phyloP scores from a whole-genome alignment of 2,888 invertebrate species.

The Stegophylla sp. region DNA sequence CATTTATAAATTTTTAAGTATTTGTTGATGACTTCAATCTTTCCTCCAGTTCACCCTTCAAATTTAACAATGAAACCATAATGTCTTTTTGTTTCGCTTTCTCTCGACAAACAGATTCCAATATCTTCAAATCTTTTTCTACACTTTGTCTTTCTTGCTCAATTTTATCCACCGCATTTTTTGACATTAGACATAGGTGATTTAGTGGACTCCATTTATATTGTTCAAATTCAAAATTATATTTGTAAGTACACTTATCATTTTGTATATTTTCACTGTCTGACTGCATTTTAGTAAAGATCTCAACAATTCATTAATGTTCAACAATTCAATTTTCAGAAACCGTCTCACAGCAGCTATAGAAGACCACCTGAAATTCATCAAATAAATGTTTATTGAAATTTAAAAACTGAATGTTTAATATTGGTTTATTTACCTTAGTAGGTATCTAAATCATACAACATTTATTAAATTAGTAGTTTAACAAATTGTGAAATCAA shows the following conservation, averaged over 20 bases:
- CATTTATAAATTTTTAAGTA: too few species aligned
- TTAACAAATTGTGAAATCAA: too few species aligned
- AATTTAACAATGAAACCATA: not conserved
- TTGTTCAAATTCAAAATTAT: slow-evolving; percentile 39
- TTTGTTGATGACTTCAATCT: not conserved
- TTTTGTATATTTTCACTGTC: not conserved
- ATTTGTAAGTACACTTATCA: not conserved
- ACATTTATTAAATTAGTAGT: too few species aligned
- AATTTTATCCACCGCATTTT: not conserved
- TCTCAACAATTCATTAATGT: not conserved
- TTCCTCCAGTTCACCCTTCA: slow-evolving; percentile 1
- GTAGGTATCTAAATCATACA: too few species aligned
- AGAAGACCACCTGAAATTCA: not conserved
- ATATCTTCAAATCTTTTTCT: slow-evolving; percentile 29
- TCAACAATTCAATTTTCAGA: not conserved
- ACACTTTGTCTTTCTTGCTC: slow-evolving; percentile 28
- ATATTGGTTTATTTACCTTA: too few species aligned
- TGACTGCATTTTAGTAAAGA: not conserved
- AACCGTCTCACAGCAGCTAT: not conserved
- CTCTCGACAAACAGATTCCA: slow-evolving; percentile 10
- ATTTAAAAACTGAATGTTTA: too few species aligned
- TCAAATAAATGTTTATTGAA: too few species aligned
- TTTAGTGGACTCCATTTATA: not conserved
- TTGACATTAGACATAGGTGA: not conserved
- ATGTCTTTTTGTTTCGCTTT: not conserved